Conservation (phyloP, 2,888 invertebrate species). For the Arctia plantaginis region DNA sequence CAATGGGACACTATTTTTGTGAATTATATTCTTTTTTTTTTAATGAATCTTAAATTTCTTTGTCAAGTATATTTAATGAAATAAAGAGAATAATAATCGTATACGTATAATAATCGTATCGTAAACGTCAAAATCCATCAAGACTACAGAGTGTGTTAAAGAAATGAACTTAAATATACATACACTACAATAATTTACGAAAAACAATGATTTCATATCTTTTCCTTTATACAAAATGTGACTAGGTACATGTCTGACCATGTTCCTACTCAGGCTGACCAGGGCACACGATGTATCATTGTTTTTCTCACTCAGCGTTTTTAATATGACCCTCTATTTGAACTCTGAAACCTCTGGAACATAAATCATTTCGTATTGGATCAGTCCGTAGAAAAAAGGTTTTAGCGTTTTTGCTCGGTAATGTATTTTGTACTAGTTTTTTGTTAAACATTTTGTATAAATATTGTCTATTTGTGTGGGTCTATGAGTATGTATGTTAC, state of each 20-base stretch:
- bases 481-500: neutral
- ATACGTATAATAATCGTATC: too few relatives aligned
- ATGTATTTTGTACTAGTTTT: slow-evolving; percentile 10
- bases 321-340: slow-evolving; percentile 28
- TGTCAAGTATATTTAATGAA: too few relatives aligned
- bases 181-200: too few relatives aligned
- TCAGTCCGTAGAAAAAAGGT: slow-evolving; percentile 14
- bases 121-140: neutral
- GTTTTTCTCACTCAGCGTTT: slow-evolving; percentile 24
- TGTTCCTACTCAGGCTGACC: neutral
- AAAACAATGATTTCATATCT: neutral
- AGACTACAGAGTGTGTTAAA: neutral
- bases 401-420: slow-evolving; percentile 3
- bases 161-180: too few relatives aligned
- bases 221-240: neutral
- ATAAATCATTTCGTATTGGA: slow-evolving; percentile 30
- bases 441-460: neutral
- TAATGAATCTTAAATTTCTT: too few relatives aligned
- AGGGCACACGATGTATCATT: slow-evolving; percentile 10
- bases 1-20: too few relatives aligned
- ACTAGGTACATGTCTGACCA: neutral
- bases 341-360: slow-evolving; percentile 25
- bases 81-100: too few relatives aligned
- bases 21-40: too few relatives aligned
- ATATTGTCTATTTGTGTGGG: neutral